Percentiles rank a stretch among this genome's conserved stretches.
Evolutionary conservation across 2,888 invertebrate species (phyloP).

Genomic region (Parapristionchus giblindavisi): DNA sequence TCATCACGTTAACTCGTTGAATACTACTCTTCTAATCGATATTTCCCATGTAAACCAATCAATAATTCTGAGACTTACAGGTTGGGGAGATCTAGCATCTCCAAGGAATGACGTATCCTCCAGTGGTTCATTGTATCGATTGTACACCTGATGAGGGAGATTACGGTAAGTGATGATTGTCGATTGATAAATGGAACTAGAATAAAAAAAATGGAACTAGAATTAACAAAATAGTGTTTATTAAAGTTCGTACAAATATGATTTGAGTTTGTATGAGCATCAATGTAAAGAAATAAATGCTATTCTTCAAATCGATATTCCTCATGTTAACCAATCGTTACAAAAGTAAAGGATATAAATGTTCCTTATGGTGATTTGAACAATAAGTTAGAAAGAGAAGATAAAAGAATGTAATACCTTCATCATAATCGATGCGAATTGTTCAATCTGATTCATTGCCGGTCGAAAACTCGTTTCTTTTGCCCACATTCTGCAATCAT

Average conservation of each 20-base stretch:
- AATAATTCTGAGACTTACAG: too few species aligned
- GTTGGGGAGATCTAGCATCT: not conserved
- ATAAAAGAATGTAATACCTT: slow-evolving; percentile 8
- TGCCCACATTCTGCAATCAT: slow-evolving; percentile 30
- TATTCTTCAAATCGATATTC: too few species aligned
- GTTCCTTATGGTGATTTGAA: not conserved
- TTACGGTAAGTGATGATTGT: not conserved
- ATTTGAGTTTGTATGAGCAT: too few species aligned
- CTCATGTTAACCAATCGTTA: too few species aligned
- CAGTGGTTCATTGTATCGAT: slow-evolving; percentile 13
- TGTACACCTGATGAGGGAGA: not conserved
- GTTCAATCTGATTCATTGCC: not conserved
- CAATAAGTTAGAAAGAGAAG: not conserved
- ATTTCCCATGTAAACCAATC: too few species aligned
- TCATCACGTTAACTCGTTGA: too few species aligned
- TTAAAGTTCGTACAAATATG: not conserved
- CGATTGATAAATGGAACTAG: not conserved
- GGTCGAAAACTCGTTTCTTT: slow-evolving; percentile 12
- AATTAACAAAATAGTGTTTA: not conserved
- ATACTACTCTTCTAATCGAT: too few species aligned
- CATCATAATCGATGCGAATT: slow-evolving; percentile 3
- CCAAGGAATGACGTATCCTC: not conserved
- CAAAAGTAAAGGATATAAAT: too few species aligned
- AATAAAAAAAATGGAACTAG: not conserved
- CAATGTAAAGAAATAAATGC: too few species aligned